These are phyloP conservation scores for Diorhabda sublineata DNA, from an alignment of 1,140 invertebrate species.

Conservation along the genomic window DNA sequence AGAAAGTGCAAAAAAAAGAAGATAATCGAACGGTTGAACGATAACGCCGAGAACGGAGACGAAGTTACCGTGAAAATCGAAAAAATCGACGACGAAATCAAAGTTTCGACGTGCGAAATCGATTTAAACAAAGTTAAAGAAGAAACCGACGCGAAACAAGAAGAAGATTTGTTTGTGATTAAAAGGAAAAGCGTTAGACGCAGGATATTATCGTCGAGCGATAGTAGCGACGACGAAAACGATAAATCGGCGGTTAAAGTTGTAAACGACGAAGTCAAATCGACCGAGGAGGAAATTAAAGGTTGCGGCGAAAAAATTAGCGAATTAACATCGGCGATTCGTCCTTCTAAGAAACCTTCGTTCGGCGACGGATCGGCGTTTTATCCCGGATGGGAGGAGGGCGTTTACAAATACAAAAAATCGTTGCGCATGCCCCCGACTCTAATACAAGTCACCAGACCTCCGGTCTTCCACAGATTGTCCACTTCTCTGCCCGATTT, in stretches of 20 bases:
- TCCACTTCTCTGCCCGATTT: slow-evolving; percentile 73
- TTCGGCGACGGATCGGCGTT: slow-evolving; percentile 72
- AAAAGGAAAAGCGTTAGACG: slow-evolving; percentile 24
- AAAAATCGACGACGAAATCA: slow-evolving; percentile 20
- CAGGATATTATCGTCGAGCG: slow-evolving; percentile 26
- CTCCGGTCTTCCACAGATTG: slow-evolving; percentile 54
- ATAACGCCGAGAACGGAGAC: slow-evolving; percentile 11
- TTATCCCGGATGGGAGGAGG: slow-evolving; percentile 73
- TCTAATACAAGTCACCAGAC: slow-evolving; percentile 69
- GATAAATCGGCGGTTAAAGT: slow-evolving; percentile 5
- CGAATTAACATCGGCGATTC: slow-evolving; percentile 15
- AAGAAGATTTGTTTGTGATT: slow-evolving; percentile 14
- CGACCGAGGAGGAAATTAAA: slow-evolving; percentile 30
- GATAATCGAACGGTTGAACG: not conserved
- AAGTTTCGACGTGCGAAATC: slow-evolving; percentile 30
- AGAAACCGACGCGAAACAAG: slow-evolving; percentile 29
- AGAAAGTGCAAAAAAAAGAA: slow-evolving; percentile 52
- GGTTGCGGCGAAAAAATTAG: slow-evolving; percentile 8
- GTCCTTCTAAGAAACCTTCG: slow-evolving; percentile 54
- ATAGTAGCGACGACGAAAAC: slow-evolving; percentile 26
- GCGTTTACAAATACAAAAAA: slow-evolving; percentile 74
- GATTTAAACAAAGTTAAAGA: slow-evolving; percentile 35
- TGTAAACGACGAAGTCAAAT: not conserved
- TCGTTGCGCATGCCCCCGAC: slow-evolving; percentile 72
- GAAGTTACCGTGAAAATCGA: slow-evolving; percentile 36